Evolutionary conservation across 2,888 invertebrate genomes (phyloP), one percentile per base, ranked within the genome.

Genomic region (Chrysopilus asiliformis): DNA sequence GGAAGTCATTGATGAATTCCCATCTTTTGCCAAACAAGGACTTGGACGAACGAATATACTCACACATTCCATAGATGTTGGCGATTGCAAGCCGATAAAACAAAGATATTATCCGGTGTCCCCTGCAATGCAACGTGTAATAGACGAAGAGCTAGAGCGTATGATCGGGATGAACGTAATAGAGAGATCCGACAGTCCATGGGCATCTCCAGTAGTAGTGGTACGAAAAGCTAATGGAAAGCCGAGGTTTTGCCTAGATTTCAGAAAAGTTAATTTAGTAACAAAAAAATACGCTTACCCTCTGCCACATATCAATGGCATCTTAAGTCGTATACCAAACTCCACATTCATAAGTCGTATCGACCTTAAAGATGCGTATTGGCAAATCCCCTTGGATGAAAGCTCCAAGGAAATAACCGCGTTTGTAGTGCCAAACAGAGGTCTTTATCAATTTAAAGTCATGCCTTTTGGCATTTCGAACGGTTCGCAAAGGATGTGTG

Each of bases 201-300:
- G 22, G 22, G 9, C 8, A 9, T 22, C 22, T 22, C 22, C 22
- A 10, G 22, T 22, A 7, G 9, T 9, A 22, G 7, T 22, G 9
- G 22, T 22, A 10, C 22, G 22, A 7, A 22, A 22, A 22, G 7
- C 22, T n/a, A n/a, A n/a, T n/a, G 48, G 22, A 8, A 22, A 22
- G 10, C 6, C 6, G 7, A 10, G 22, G 22, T 22, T 22, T 8
- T 22, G 22, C 10, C 22, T 22, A 6, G 22, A 22, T 10, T 22
- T 10, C 6, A 22, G 22, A 10, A 22, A 22, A 22, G 22, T 22
- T 8, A 22, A 22, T 22, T 6, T 6, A 6, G 22, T 22, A 6
- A 22, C 22, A 22, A 22, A 8, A 8, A 22, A 8, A 22, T 6
- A 22, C 22, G 22, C 22, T 22, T 22, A 22, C n/a, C n/a, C n/a